Percentiles rank a stretch among this genome's conserved stretches.
These are phyloP conservation scores for Lagopus muta DNA, from an alignment of 2,113 vertebrate species.

Conservation along the genomic window DNA sequence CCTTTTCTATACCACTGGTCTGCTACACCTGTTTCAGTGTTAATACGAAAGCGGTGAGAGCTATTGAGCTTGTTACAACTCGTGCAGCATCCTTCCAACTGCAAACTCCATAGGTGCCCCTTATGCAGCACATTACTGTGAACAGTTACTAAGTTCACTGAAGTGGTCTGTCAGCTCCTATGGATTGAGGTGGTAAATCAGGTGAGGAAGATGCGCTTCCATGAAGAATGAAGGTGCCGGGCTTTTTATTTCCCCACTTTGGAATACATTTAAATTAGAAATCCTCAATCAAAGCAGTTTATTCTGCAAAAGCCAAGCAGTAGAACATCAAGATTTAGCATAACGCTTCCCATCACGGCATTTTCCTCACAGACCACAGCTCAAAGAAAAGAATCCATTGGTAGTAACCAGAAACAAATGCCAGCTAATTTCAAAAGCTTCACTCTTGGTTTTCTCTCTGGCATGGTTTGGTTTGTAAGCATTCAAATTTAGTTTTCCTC, in stretches of 20 bases:
- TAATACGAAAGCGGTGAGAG: background rate
- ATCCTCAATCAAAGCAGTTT: background rate
- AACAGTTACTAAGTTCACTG: fast-evolving
- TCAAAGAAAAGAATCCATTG: background rate
- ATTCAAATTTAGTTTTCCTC: background rate
- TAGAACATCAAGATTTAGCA: background rate
- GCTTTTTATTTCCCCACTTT: background rate
- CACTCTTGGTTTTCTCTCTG: background rate
- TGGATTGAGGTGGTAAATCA: background rate
- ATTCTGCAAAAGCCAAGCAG: background rate
- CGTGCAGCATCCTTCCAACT: background rate
- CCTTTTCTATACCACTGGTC: background rate
- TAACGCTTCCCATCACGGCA: background rate
- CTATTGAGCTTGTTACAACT: background rate
- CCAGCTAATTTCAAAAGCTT: background rate
- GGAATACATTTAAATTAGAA: background rate
- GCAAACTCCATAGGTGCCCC: background rate
- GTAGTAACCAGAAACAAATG: background rate
- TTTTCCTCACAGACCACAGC: background rate
- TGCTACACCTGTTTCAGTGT: background rate
- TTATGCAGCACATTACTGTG: fast-evolving
- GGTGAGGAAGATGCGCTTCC: background rate
- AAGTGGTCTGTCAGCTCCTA: background rate
- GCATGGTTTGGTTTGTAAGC: background rate
- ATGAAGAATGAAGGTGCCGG: background rate